Evolutionary conservation across 2,113 vertebrate genomes (phyloP).

Genomic region (Kryptolebias marmoratus): DNA sequence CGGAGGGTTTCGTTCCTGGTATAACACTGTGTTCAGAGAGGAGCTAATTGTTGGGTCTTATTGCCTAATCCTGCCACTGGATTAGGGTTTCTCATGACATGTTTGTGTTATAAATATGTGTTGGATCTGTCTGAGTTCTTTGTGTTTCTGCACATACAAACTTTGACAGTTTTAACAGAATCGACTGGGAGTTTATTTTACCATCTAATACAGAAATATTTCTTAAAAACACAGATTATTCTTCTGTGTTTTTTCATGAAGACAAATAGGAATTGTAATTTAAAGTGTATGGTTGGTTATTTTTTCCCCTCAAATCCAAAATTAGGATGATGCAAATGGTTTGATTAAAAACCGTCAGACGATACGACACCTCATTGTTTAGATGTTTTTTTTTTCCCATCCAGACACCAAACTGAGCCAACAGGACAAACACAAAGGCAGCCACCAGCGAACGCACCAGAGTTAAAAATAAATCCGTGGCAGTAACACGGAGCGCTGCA

Average conservation of each 20-base stretch:
- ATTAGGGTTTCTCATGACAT: slow-evolving; percentile 56
- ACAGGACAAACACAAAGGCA: slow-evolving; percentile 58
- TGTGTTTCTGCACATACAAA: not conserved
- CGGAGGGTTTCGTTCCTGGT: slow-evolving; percentile 42
- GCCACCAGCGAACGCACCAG: slow-evolving; percentile 18
- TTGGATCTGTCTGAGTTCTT: slow-evolving; percentile 1
- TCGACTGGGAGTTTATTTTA: not conserved
- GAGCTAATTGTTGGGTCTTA: slow-evolving; percentile 61
- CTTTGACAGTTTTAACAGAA: not conserved
- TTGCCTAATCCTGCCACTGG: slow-evolving; percentile 49
- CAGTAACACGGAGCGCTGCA: slow-evolving; percentile 40
- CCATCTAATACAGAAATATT: not conserved
- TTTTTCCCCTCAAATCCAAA: slow-evolving; percentile 32
- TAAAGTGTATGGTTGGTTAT: not conserved
- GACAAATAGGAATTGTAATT: not conserved
- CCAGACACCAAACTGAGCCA: slow-evolving; percentile 48
- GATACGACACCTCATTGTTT: slow-evolving; percentile 72
- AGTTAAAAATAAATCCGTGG: slow-evolving; percentile 55
- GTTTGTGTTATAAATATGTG: slow-evolving; percentile 1
- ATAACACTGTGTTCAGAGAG: slow-evolving; percentile 34
- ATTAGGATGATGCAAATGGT: slow-evolving; percentile 63
- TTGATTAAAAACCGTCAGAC: slow-evolving; percentile 65
- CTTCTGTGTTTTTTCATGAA: not conserved
- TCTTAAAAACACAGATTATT: not conserved
- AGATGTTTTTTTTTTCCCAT: slow-evolving; percentile 39